Evolutionary conservation across 1,140 invertebrate species (phyloP), one percentile per base, ranked within the genome.

Genomic region (Hesperophylax magnus): DNA sequence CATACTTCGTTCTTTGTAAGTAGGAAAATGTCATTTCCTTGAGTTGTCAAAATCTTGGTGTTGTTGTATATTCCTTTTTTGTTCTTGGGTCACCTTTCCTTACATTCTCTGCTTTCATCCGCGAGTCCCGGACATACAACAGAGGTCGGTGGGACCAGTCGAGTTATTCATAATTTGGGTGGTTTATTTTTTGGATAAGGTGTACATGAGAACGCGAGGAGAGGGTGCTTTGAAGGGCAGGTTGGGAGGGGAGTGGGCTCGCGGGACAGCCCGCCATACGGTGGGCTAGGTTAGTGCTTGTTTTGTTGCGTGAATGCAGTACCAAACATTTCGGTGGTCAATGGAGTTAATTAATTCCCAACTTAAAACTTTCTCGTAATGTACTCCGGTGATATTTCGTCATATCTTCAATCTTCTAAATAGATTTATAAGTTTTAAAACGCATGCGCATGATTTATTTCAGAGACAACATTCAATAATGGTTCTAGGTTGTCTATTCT

Each of bases 281-380:
- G 82, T 83, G 82, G 79, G 60, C 75, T 83, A 83, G 82, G 82
- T 83, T 83, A 83, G 82, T 83, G 76, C 47, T 81, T 79, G 76
- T 78, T 82, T 77, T 79, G 81, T 54, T 78, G 54, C 61, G 39
- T 76, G 72, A 31, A 3, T 58, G 31, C 71, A 58, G 71, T 14
- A 54, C 22, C 24, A 17, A 31, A 27, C 15, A 58, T 75, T 58
- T 24, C 56, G 71, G 69, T 22, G 20, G 24, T 52, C 69, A 9
- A 39, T 67, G 22, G 24, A 1, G 11, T 47, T 31, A 67, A 67
- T 27, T 39, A 24, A 61, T 61, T 60, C n/a, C 39, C 3, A 47
- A 47, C 39, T 2, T 47, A 0, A 14, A 6, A 47, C 11, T 1
- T 14, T 14, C 3, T 2, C 39, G 39, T 47, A 6, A 47, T 47